Base-by-base conservation (phyloP, 2,888 invertebrate species). In the Coenonympha arcania region DNA sequence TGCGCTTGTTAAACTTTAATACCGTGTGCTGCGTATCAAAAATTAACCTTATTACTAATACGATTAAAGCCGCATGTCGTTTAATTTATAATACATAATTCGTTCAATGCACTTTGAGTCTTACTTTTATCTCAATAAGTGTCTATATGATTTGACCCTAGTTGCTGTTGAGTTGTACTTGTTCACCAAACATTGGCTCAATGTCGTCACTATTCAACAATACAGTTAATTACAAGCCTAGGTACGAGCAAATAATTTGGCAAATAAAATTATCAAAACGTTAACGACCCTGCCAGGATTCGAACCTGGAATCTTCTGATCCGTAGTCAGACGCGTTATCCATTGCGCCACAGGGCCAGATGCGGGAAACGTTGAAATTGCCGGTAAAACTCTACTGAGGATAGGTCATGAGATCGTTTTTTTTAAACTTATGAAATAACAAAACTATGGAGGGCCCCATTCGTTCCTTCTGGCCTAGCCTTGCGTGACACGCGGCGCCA, bases 311-410 rank as follows among this genome's bases (percentile, higher is more conserved):
- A 88, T 88, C 87, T 88, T 88, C 88, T 89, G 89, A 89, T 89
- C 89, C 89, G 89, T 89, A 89, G 89, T 89, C 89, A 89, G 89
- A 89, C 89, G 89, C 89, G 89, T 90, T 89, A 89, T 89, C 87
- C 89, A 74, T 88, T 89, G 88, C 88, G 88, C 88, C 88, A 88
- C 89, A 89, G 82, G 88, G 88, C 88, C 88, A n/a, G 63, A 54
- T 59, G 49, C 0, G 0, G 0, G 0, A 3, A 0, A 8, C 1
- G 4, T 4, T 24, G 13, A 55, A 57, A 41, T 31, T 39, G 22
- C 13, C 19, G 8, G 1, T 28, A 1, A n/a, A 11, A n/a, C n/a
- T n/a, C n/a, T n/a, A n/a, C n/a, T n/a, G n/a, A n/a, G n/a, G n/a
- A n/a, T n/a, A n/a, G n/a, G n/a, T n/a, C n/a, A n/a, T n/a, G n/a